Conservation (phyloP, 2,888 invertebrate genomes). For the Pachycephus smyrnensis region DNA sequence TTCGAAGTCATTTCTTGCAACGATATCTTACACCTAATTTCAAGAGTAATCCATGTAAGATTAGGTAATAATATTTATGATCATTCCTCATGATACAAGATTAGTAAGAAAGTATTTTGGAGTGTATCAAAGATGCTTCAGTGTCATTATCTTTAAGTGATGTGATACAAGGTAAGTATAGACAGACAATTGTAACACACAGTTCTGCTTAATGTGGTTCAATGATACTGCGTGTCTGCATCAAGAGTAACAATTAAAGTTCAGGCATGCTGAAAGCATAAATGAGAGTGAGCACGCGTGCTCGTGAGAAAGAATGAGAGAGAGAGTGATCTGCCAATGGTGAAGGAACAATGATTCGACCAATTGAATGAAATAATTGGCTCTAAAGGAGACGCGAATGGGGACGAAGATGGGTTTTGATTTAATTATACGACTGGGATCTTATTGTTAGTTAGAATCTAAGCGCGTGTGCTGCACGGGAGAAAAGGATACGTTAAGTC, state of each 20-base stretch:
- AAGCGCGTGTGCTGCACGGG: neutral
- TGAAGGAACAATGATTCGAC: slow-evolving; percentile 22
- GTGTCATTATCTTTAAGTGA: neutral
- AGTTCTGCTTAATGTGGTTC: neutral
- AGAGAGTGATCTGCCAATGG: neutral
- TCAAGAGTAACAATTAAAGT: neutral
- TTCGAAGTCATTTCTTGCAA: too few species aligned
- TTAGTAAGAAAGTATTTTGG: neutral
- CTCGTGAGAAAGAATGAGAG: neutral
- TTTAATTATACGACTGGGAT: neutral
- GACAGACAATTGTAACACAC: neutral
- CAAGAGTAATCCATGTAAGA: neutral
- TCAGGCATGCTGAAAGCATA: neutral
- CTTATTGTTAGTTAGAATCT: neutral
- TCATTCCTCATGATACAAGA: neutral
- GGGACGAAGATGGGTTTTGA: neutral
- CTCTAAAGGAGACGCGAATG: neutral
- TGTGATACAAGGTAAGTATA: neutral
- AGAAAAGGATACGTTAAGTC: neutral
- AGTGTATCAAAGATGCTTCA: neutral
- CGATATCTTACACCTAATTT: neutral
- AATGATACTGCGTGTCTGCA: neutral
- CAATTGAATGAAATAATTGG: slow-evolving; percentile 29
- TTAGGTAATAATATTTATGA: neutral
- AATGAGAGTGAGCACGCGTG: neutral